phyloP scores from a whole-genome alignment of 2,888 invertebrate genomes.

The Netelia melanura region DNA sequence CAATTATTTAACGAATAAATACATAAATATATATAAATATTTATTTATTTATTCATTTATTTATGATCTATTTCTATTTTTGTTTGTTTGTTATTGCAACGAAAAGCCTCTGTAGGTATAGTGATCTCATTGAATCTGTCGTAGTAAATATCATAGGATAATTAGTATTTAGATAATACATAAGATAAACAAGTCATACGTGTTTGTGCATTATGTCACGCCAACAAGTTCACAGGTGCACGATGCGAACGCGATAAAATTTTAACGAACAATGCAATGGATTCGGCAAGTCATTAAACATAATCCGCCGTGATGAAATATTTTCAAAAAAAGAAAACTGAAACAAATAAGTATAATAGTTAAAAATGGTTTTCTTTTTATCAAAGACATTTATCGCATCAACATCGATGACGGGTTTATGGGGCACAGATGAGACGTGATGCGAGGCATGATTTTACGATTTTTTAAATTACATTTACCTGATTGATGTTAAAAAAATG shows the following conservation, averaged over 20 bases:
- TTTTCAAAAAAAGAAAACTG: conserved; percentile 20
- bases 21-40: not conserved
- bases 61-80: conserved; percentile 57
- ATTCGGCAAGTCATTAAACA: not conserved
- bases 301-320: not conserved
- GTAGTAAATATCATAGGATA: conserved; percentile 38
- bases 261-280: conserved; percentile 37
- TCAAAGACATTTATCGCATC: conserved; percentile 65
- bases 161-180: conserved; percentile 38
- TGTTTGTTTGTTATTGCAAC: conserved; percentile 55
- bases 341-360: not conserved
- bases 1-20: not conserved
- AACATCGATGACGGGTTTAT: conserved; percentile 66
- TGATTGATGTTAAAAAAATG: conserved; percentile 44
- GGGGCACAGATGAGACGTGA: conserved; percentile 72
- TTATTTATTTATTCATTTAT: not conserved
- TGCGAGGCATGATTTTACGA: conserved; percentile 69
- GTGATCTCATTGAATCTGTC: conserved; percentile 35
- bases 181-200: conserved; percentile 75
- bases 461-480: conserved; percentile 64
- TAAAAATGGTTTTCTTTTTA: conserved; percentile 21
- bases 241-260: conserved; percentile 73
- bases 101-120: conserved; percentile 57
- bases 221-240: conserved; percentile 79
- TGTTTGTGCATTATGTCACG: conserved; percentile 78